Conservation (phyloP, 2,113 vertebrate species). For the Camelus dromedarius region DNA sequence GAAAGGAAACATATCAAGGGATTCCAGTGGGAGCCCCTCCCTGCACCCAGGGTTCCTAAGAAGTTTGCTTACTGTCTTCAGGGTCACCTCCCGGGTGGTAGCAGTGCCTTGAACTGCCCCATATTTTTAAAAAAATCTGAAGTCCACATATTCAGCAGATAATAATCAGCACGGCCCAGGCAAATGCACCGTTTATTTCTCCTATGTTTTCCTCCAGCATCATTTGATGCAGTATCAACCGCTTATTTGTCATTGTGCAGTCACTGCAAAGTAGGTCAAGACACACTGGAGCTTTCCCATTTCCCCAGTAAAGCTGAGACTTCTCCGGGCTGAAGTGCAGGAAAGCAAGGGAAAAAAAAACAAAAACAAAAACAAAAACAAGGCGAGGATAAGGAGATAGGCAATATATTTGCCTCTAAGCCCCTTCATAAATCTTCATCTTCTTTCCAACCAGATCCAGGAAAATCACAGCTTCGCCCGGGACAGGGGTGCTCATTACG, state of each 20-base stretch:
- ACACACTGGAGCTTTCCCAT: background rate
- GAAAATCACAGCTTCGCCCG: slow-evolving; percentile 84
- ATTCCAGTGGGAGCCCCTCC: slow-evolving; percentile 9
- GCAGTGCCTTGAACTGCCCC: background rate
- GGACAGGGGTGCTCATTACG: slow-evolving; percentile 84
- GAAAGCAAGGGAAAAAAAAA: background rate
- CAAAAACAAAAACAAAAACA: background rate
- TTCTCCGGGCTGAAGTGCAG: background rate
- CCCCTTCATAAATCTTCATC: slow-evolving; percentile 86
- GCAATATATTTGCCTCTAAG: slow-evolving; percentile 64
- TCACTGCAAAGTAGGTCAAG: slow-evolving; percentile 75
- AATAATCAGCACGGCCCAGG: background rate
- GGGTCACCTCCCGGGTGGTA: background rate
- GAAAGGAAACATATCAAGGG: background rate
- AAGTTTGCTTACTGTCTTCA: background rate
- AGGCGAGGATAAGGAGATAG: slow-evolving; percentile 56
- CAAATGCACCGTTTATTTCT: background rate
- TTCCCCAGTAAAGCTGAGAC: slow-evolving; percentile 49
- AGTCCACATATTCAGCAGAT: slow-evolving; percentile 20
- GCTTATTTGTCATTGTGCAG: slow-evolving; percentile 44
- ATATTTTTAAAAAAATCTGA: background rate
- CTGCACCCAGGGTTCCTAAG: background rate
- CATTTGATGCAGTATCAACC: slow-evolving; percentile 36
- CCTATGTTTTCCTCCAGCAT: background rate
- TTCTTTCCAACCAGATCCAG: slow-evolving; percentile 77